Evolutionary conservation across 2,888 invertebrate genomes (phyloP), one percentile per base, ranked within the genome.

Genomic region (Acrobeloides nanus): DNA sequence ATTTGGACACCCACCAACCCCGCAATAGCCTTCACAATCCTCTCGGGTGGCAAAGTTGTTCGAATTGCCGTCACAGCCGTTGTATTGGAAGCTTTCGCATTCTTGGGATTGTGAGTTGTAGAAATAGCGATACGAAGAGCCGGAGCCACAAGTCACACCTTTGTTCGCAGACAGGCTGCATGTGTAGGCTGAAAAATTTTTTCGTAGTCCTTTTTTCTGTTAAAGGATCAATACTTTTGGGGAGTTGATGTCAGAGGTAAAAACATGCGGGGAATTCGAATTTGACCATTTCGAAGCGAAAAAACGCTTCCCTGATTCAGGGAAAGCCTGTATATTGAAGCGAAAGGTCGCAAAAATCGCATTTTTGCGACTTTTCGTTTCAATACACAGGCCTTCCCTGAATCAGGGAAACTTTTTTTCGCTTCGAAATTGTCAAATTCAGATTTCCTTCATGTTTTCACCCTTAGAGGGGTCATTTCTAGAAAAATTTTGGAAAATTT

Each of bases 11-110:
- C 62, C 62, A n/a, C 64, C 59, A 6, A 57, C 64, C 1, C 59
- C 59, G 35, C 63, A 63, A 40, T 65, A 63, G 15, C 59, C 55
- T 45, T 71, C 68, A 45, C 72, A 72, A 35, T 61, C 60, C 20
- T 68, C 65, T 6, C 66, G 55, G 10, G 60, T 63, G 23, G 68
- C 64, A 45, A 73, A 72, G 53, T 69, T 72, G 56, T 72, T 72
- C 23, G 63, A 59, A 56, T 71, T 71, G 12, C 68, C 68, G 48
- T 69, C 69, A 40, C 70, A 71, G 17, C 71, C 72, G 40, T 66
- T 64, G 57, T 73, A 73, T 43, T 67, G 52, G 48, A 51, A 63
- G n/a, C 48, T 58, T n/a, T 61, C 50, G 33, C 63, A 63, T 23
- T 44, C 46, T 35, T 70, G 70, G 1, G 69, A 64, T 33, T 68